Conservation (phyloP, 2,888 invertebrate genomes). For the Trichopoda pennipes region DNA sequence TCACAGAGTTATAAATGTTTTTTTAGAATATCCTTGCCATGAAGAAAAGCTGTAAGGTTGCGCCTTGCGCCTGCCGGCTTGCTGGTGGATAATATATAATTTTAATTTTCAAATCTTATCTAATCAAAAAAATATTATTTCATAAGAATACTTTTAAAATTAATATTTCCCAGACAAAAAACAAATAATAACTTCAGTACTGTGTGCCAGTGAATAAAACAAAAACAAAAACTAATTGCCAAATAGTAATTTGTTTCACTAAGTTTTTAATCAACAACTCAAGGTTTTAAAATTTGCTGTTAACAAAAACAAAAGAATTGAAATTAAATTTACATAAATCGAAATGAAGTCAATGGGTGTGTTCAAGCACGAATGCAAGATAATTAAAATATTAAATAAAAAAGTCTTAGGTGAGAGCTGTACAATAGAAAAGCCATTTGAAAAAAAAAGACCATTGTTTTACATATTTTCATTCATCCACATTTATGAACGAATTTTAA, state of each 20-base stretch:
- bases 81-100: no score
- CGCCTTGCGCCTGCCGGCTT: no score
- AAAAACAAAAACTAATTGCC: constrained; percentile 4
- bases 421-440: not conserved
- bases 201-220: not conserved
- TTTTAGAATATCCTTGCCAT: no score
- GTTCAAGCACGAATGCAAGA: constrained; percentile 55
- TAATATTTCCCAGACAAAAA: no score
- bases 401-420: not conserved
- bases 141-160: no score
- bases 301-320: not conserved
- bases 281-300: constrained; percentile 41
- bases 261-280: not conserved
- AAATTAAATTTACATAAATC: constrained; percentile 21
- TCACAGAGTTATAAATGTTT: no score
- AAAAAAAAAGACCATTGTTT: constrained; percentile 6
- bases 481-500: constrained; percentile 21
- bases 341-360: constrained; percentile 46
- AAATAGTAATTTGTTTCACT: constrained; percentile 1
- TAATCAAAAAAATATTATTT: no score
- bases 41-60: no score
- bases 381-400: constrained; percentile 61
- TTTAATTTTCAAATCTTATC: no score
- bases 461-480: constrained; percentile 1
- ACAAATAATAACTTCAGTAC: not conserved